Conservation (phyloP, 1,140 invertebrate species). For the Zelostemma sp. region DNA sequence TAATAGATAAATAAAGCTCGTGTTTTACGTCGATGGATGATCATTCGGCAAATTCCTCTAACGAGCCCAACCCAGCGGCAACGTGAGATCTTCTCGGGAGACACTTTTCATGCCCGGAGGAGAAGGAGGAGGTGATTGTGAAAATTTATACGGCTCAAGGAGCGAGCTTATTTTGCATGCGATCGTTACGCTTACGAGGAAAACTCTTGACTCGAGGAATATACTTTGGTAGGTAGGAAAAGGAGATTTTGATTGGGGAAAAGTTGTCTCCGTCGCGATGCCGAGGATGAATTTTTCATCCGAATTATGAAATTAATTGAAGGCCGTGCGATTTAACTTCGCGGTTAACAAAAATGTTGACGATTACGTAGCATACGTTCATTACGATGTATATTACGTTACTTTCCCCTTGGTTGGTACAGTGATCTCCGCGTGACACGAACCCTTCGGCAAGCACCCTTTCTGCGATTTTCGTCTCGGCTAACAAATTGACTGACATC, state of each 20-base stretch:
- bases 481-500: conserved; percentile 61
- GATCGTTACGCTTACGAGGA: too few relatives aligned
- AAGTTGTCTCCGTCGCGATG: too few relatives aligned
- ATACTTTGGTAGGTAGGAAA: too few relatives aligned
- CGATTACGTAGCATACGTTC: conserved; percentile 12
- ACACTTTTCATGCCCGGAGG: conserved; percentile 11
- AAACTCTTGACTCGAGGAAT: too few relatives aligned
- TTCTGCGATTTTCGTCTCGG: conserved; percentile 40
- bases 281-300: too few relatives aligned
- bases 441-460: conserved; percentile 45
- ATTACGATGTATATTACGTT: conserved; percentile 18
- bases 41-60: conserved; percentile 46
- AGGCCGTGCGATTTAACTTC: too few relatives aligned
- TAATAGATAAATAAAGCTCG: conserved; percentile 69
- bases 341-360: too few relatives aligned
- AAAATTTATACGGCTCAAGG: too few relatives aligned
- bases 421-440: conserved; percentile 18
- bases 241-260: too few relatives aligned
- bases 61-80: conserved; percentile 33
- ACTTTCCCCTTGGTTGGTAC: conserved; percentile 19
- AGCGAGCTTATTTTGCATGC: too few relatives aligned
- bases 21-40: conserved; percentile 52
- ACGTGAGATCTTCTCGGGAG: conserved; percentile 33
- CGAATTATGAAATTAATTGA: too few relatives aligned
- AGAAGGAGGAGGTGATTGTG: too few relatives aligned